Base-by-base conservation (phyloP, 2,888 invertebrate genomes). In the Cryptocephalus moraei region DNA sequence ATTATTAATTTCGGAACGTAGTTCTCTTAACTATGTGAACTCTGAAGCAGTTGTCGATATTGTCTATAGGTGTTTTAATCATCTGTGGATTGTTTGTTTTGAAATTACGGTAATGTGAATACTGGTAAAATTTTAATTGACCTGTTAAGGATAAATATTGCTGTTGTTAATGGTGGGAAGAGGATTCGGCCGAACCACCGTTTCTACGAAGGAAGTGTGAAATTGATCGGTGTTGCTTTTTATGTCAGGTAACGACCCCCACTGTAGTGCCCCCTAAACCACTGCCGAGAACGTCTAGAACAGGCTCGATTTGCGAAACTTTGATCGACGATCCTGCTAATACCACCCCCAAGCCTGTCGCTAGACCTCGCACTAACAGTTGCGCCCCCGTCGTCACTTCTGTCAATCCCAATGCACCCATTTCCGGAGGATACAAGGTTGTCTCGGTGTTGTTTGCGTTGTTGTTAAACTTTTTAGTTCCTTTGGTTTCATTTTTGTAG, bases 361-460 rank as follows among this genome's bases (percentile, higher is more conserved):
- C 80, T 50, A 73, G 80, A 61, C 86, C 89, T 8, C 77, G 90
- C 66, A 86, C 86, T 10, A 79, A 68, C 52, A 70, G 69, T 59
- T 67, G 65, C 43, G 64, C 73, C 48, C 75, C 79, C 38, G 76
- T 81, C 44, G 77, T 80, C 39, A 79, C 84, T 38, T 75, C 77
- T 39, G 76, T 76, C 52, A 75, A 75, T 63, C 76, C 76, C 41
- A 75, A 73, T 57, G 64, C 71, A 51, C 72, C 75, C 49, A 64
- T 66, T 44, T 56, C 69, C 52, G 76, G 77, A 56, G 83, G 86
- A 67, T 89, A 89, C 66, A 89, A 89, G 89, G 89, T 89, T 66
- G 63, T 54, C 55, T 49, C 52, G 54, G 43, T 50, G 50, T 41
- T 49, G 14, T 42, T 43, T n/a, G 14, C 39, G 9, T 34, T 49